phyloP scores from a whole-genome alignment of 2,113 vertebrate genomes.

The Hipposideros armiger region DNA sequence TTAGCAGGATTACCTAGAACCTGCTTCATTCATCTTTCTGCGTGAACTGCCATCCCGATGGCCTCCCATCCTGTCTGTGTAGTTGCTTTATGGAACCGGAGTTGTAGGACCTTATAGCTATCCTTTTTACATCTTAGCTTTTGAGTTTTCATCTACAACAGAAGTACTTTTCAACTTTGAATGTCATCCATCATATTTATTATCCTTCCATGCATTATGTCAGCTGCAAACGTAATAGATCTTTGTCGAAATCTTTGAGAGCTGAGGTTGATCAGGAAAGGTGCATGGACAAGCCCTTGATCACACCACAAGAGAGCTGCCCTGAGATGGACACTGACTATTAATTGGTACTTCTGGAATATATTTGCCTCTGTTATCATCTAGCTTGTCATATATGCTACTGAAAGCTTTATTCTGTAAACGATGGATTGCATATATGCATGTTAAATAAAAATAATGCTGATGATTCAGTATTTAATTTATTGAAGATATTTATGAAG shows the following conservation, averaged over 20 bases:
- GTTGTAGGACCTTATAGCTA: not conserved
- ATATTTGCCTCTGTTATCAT: not conserved
- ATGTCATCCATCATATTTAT: slow-evolving; percentile 5
- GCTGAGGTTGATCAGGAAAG: not conserved
- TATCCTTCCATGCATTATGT: not conserved
- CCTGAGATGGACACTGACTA: not conserved
- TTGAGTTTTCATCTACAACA: slow-evolving; percentile 3
- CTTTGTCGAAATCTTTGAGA: not conserved
- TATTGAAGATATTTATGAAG: slow-evolving; percentile 16
- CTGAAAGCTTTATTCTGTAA: slow-evolving; percentile 16
- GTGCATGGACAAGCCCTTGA: not conserved
- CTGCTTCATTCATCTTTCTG: not conserved
- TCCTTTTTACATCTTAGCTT: not conserved
- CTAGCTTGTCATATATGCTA: not conserved
- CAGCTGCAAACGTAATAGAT: not conserved
- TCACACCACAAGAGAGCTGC: not conserved
- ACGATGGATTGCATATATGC: not conserved
- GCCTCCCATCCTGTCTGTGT: not conserved
- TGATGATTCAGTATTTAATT: slow-evolving; percentile 8
- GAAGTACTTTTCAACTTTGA: slow-evolving; percentile 16
- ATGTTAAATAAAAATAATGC: not conserved
- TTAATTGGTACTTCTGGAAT: not conserved
- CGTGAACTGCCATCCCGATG: accelerated
- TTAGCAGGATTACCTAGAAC: not conserved
- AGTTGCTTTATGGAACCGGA: not conserved